A percentile compares a stretch with the other conserved stretches of the same genome.
Conservation (phyloP, 2,113 vertebrate genomes). For the Calyptommatus sinebrachiatus region DNA sequence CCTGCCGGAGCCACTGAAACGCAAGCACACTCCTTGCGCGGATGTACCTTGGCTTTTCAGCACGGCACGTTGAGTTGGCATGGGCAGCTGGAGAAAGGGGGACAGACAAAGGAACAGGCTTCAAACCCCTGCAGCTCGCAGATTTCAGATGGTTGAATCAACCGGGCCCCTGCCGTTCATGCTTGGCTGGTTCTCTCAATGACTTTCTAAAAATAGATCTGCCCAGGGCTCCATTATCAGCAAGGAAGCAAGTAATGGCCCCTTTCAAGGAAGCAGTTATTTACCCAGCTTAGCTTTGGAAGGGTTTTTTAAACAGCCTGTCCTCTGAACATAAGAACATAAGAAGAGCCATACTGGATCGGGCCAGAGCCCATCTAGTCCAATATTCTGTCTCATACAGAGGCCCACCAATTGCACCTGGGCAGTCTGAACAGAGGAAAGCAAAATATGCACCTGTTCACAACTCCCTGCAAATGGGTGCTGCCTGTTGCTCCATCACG, state of each 20-base stretch:
- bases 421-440: no score
- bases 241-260: constrained; percentile 60
- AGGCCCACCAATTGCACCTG: no score
- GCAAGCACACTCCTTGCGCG: background rate
- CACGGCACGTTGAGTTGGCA: accelerated
- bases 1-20: background rate
- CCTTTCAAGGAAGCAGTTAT: constrained; percentile 55
- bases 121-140: background rate
- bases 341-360: no score
- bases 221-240: constrained; percentile 57
- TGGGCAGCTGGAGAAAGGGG: no score
- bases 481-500: background rate
- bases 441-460: no score
- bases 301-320: constrained; percentile 49
- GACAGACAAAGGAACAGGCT: background rate
- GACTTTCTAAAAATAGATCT: constrained; percentile 68
- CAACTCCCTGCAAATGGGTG: background rate
- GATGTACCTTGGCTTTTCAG: accelerated
- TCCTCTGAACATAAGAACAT: background rate
- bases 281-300: constrained; percentile 20
- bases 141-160: constrained; percentile 32
- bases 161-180: constrained; percentile 54
- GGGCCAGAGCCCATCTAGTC: no score
- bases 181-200: constrained; percentile 68
- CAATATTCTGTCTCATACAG: no score